Conservation (phyloP, 2,113 vertebrate genomes). For the Gymnocephalus cernua region DNA sequence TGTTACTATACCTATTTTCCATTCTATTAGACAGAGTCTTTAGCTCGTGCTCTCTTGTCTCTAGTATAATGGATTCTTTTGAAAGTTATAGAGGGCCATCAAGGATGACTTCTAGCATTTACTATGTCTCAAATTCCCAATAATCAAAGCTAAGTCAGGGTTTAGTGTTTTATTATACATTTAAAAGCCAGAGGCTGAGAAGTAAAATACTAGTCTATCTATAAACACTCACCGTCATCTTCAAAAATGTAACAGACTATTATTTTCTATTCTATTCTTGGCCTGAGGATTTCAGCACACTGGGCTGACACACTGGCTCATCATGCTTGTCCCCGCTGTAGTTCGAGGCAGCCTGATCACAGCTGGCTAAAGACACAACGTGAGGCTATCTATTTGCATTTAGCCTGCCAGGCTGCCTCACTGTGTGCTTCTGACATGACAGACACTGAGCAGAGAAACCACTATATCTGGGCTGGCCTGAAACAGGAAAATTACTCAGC, state of each 20-base stretch:
- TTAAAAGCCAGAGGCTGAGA: slow-evolving; percentile 11
- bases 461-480: slow-evolving; percentile 26
- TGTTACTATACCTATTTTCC: slow-evolving; percentile 43
- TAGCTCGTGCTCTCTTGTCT: slow-evolving; percentile 31
- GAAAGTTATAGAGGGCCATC: slow-evolving; percentile 27
- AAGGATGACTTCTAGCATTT: slow-evolving; percentile 25
- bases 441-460: slow-evolving; percentile 35
- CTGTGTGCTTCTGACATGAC: slow-evolving; percentile 45
- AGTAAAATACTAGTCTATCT: not conserved
- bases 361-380: slow-evolving; percentile 52
- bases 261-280: not conserved
- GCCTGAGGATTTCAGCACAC: not conserved
- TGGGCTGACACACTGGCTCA: slow-evolving; percentile 23
- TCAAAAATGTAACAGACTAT: not conserved
- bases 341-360: slow-evolving; percentile 48
- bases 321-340: slow-evolving; percentile 41
- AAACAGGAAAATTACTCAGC: slow-evolving; percentile 67
- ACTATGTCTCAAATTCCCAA: slow-evolving; percentile 32
- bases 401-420: slow-evolving; percentile 38
- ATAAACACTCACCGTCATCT: slow-evolving; percentile 28
- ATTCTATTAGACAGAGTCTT: slow-evolving; percentile 43
- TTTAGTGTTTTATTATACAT: slow-evolving; percentile 38
- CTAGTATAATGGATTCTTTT: slow-evolving; percentile 30
- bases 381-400: slow-evolving; percentile 52
- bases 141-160: slow-evolving; percentile 41